Conservation (phyloP, 2,888 invertebrate genomes). For the Cheilosia vernalis region DNA sequence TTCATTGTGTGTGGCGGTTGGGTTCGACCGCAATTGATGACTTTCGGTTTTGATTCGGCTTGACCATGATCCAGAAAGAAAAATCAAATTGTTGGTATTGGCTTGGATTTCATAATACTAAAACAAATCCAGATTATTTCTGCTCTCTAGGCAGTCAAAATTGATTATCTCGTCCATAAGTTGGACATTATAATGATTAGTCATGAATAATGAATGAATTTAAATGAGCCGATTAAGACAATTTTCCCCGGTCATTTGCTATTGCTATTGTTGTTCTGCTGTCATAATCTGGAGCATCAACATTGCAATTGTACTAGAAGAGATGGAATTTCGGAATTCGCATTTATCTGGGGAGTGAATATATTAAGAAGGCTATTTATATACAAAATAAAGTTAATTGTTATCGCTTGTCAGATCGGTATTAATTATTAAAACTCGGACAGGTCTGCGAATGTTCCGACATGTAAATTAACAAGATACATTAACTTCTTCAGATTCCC, state of each 20-base stretch:
- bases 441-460: too few relatives aligned
- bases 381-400: too few relatives aligned
- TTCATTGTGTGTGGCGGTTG: not conserved
- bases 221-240: constrained; percentile 9
- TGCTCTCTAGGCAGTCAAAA: constrained; percentile 12
- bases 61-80: constrained; percentile 45
- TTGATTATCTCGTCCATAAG: constrained; percentile 27
- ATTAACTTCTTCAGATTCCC: too few relatives aligned
- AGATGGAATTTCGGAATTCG: too few relatives aligned
- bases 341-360: too few relatives aligned
- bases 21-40: constrained; percentile 20
- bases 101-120: constrained; percentile 21
- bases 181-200: constrained; percentile 17
- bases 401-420: too few relatives aligned
- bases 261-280: not conserved
- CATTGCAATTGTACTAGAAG: too few relatives aligned
- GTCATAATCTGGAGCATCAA: too few relatives aligned
- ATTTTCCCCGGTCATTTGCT: constrained; percentile 1
- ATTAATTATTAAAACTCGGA: too few relatives aligned
- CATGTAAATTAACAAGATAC: too few relatives aligned
- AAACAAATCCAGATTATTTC: constrained; percentile 36
- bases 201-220: constrained; percentile 19
- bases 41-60: constrained; percentile 26
- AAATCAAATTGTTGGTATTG: constrained; percentile 8
- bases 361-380: too few relatives aligned